Conservation (phyloP, 2,888 invertebrate species). For the Papilio elwesi region DNA sequence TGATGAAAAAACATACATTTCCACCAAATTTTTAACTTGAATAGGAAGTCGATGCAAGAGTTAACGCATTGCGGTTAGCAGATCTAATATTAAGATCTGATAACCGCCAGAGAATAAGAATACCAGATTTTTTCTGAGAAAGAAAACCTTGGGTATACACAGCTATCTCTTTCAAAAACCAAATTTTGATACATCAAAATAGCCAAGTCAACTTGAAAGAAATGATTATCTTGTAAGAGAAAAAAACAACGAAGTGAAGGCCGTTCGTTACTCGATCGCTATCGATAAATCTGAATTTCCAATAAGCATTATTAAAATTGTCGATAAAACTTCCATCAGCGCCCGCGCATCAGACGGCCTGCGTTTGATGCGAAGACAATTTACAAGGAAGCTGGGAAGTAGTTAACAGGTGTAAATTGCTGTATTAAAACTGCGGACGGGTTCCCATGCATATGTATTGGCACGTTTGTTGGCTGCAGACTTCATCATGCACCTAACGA, state of each 20-base stretch:
- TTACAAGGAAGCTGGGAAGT: slow-evolving; percentile 61
- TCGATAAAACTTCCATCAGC: slow-evolving; percentile 35
- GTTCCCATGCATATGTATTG: slow-evolving; percentile 35
- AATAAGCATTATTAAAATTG: slow-evolving; percentile 45
- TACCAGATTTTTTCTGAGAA: background rate
- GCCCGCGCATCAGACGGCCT: slow-evolving; percentile 30
- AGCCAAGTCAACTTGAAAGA: background rate
- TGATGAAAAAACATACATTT: too few species aligned
- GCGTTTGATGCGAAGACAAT: slow-evolving; percentile 49
- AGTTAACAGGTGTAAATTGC: slow-evolving; percentile 75
- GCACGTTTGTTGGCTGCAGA: slow-evolving; percentile 20
- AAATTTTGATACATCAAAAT: background rate
- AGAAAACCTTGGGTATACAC: background rate
- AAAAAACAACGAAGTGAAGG: background rate
- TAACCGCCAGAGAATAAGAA: background rate
- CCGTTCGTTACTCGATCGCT: slow-evolving; percentile 2
- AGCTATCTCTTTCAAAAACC: background rate
- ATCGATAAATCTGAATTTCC: slow-evolving; percentile 44
- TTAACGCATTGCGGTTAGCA: too few species aligned
- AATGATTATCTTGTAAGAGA: background rate
- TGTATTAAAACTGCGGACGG: slow-evolving; percentile 64
- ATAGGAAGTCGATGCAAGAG: too few species aligned
- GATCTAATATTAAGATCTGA: too few species aligned
- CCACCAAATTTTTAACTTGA: too few species aligned
- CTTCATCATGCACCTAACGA: slow-evolving; percentile 26